These are phyloP conservation scores for Frankliniella fusca DNA, from an alignment of 2,888 invertebrate genomes.

Conservation along the genomic window DNA sequence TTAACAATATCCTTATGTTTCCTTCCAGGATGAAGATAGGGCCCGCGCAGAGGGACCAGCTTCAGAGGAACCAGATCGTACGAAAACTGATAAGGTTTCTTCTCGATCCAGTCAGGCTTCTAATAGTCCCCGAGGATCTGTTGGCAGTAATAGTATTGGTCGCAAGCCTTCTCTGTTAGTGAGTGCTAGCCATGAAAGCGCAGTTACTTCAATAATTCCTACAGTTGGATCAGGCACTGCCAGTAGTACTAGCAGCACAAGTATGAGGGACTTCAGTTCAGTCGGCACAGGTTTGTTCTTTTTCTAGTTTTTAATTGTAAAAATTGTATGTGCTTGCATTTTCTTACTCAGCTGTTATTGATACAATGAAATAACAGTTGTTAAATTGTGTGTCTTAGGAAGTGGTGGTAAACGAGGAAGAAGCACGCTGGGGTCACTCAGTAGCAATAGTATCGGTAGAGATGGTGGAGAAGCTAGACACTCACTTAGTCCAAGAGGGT, in stretches of 20 bases:
- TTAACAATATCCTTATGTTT: slow-evolving; percentile 33
- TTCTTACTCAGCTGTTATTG: neutral
- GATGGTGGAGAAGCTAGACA: slow-evolving; percentile 35
- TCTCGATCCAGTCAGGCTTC: slow-evolving; percentile 44
- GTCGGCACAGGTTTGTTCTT: slow-evolving; percentile 39
- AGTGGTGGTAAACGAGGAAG: slow-evolving; percentile 7
- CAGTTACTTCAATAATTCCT: neutral
- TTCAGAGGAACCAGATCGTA: slow-evolving; percentile 55
- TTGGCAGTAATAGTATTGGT: slow-evolving; percentile 47
- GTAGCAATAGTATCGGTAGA: slow-evolving; percentile 37
- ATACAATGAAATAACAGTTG: no score
- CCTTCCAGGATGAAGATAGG: slow-evolving; percentile 61
- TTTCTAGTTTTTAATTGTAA: no score
- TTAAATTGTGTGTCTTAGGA: neutral
- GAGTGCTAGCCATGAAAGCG: neutral
- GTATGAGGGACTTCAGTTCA: slow-evolving; percentile 29
- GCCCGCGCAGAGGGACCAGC: slow-evolving; percentile 62
- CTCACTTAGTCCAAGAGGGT: slow-evolving; percentile 45
- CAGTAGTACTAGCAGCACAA: slow-evolving; percentile 29
- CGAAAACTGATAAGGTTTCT: slow-evolving; percentile 44
- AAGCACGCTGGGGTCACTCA: slow-evolving; percentile 45
- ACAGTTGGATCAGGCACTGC: neutral
- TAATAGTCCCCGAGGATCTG: slow-evolving; percentile 40
- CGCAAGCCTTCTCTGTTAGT: slow-evolving; percentile 37
- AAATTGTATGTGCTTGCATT: neutral